phyloP scores from a whole-genome alignment of 2,113 vertebrate species.

The Mohoua ochrocephala region DNA sequence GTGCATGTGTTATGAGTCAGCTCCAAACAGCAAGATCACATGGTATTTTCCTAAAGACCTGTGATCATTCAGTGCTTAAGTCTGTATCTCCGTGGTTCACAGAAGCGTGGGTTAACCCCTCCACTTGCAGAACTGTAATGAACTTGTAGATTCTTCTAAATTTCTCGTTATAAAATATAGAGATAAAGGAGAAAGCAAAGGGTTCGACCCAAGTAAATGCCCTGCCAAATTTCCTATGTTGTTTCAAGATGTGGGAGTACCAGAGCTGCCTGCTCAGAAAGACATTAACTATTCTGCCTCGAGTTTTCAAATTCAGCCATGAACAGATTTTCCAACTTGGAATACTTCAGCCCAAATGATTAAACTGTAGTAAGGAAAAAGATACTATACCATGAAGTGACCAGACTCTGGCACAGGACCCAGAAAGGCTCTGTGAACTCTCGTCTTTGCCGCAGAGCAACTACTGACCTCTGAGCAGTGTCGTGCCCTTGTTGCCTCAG shows the following conservation, averaged over 20 bases:
- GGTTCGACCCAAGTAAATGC: neutral
- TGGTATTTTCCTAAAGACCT: neutral
- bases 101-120: neutral
- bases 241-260: neutral
- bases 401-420: neutral
- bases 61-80: neutral
- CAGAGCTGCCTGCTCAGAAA: neutral
- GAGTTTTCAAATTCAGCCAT: neutral
- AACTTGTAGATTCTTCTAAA: neutral
- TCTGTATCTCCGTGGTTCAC: neutral
- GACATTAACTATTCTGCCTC: neutral
- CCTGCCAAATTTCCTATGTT: neutral
- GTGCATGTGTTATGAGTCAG: neutral
- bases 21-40: neutral
- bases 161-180: neutral
- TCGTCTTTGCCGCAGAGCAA: neutral
- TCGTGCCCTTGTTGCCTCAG: neutral
- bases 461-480: neutral
- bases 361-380: neutral
- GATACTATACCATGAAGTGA: neutral
- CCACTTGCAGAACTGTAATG: neutral
- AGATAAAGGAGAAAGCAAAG: neutral
- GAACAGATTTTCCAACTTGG: neutral
- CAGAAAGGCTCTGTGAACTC: neutral
- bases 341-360: neutral